Percentiles rank a stretch among this genome's conserved stretches.
Evolutionary conservation across 2,113 vertebrate species (phyloP).

Genomic region (Pagrus major): DNA sequence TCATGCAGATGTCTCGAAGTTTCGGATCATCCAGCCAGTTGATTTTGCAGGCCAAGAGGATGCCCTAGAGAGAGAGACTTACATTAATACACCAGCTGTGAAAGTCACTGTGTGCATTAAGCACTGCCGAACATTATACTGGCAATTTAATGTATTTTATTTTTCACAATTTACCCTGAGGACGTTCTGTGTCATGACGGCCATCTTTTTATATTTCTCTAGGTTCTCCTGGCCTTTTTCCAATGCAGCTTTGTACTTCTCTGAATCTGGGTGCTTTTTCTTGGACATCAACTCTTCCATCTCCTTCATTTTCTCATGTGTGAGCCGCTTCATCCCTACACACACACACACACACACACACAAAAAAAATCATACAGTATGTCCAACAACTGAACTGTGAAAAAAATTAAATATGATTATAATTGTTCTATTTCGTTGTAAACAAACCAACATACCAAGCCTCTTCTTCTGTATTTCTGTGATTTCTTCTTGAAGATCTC

Average conservation of each 20-base stretch:
- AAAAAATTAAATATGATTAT: not conserved
- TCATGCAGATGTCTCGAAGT: conserved; percentile 80
- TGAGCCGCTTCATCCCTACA: conserved; percentile 78
- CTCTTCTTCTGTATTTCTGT: conserved; percentile 80
- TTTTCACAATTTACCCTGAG: conserved; percentile 76
- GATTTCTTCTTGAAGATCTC: conserved; percentile 80
- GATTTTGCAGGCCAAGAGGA: conserved; percentile 82
- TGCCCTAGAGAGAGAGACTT: conserved; percentile 72
- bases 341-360: not conserved
- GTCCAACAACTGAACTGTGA: not conserved
- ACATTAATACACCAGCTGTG: not conserved
- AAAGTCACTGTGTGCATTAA: not conserved
- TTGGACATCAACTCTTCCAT: conserved; percentile 76
- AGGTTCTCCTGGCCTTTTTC: conserved; percentile 78
- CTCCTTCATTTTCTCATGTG: conserved; percentile 78
- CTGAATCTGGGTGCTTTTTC: conserved; percentile 73
- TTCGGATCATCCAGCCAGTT: conserved; percentile 85
- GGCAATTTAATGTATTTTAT: not conserved
- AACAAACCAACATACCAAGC: conserved; percentile 71
- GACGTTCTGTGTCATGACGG: conserved; percentile 82
- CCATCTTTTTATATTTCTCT: conserved; percentile 82
- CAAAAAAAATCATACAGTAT: not conserved
- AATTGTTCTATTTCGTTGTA: not conserved
- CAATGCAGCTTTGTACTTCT: conserved; percentile 73
- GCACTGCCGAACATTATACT: not conserved